Evolutionary conservation across 2,113 vertebrate species (phyloP).

Genomic region (Callionymus lyra): DNA sequence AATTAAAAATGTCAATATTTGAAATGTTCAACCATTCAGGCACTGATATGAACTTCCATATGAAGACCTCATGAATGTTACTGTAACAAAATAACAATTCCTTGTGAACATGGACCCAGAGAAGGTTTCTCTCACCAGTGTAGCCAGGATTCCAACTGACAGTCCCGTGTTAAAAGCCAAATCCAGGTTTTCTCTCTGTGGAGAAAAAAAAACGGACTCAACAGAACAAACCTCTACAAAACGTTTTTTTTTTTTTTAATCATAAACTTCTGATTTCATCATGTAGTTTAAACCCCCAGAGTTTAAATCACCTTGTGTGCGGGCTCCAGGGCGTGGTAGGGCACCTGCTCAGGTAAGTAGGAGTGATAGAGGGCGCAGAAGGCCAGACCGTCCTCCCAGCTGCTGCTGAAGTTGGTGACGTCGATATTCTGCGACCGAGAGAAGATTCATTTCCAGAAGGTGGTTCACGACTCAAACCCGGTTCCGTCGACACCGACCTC

Average conservation of each 20-base stretch:
- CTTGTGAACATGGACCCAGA: no score
- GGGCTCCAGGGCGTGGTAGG: conserved; percentile 47
- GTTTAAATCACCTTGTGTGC: conserved; percentile 56
- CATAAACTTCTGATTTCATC: no score
- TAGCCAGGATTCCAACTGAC: conserved; percentile 49
- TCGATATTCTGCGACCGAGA: conserved; percentile 59
- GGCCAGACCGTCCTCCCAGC: conserved; percentile 67
- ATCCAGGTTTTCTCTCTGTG: conserved; percentile 52
- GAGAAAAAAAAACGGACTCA: conserved; percentile 6
- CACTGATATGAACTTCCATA: no score
- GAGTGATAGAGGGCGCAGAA: conserved; percentile 67
- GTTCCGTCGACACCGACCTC: conserved; percentile 40
- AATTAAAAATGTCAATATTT: no score
- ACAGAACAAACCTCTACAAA: no score
- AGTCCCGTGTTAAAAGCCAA: conserved; percentile 59
- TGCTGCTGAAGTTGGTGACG: conserved; percentile 70
- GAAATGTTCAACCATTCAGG: no score
- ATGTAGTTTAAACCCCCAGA: no score
- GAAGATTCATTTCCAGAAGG: background rate
- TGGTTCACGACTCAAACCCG: background rate
- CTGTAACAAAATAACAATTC: no score
- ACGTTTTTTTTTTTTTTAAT: no score
- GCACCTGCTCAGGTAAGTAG: conserved; percentile 53
- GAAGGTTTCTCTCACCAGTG: conserved; percentile 42
- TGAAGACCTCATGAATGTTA: no score